Percentiles rank a stretch among this genome's conserved stretches.
These are phyloP conservation scores for Drosophila longiperda DNA, from an alignment of 2,888 invertebrate species.

Conservation along the genomic window DNA sequence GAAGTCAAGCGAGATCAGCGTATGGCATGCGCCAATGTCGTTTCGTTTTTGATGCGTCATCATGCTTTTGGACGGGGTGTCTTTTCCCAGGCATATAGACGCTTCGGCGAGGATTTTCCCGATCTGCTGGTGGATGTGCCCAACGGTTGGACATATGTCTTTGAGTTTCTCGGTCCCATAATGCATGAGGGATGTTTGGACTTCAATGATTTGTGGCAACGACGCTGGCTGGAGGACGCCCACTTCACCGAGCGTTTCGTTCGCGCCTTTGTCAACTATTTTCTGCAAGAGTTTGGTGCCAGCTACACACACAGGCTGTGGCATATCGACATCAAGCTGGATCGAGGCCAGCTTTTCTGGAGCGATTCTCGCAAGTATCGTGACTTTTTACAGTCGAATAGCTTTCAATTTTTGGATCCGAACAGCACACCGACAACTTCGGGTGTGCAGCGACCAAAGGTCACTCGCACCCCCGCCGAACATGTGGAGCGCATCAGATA, in stretches of 20 bases:
- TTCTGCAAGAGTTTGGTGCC: constrained; percentile 82
- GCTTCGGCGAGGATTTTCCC: constrained; percentile 71
- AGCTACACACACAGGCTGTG: constrained; percentile 78
- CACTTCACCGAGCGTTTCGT: constrained; percentile 74
- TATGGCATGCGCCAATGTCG: constrained; percentile 74
- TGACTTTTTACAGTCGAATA: constrained; percentile 70
- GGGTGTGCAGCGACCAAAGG: constrained; percentile 44
- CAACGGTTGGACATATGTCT: constrained; percentile 80
- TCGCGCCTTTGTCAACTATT: constrained; percentile 74
- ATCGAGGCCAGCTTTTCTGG: constrained; percentile 76
- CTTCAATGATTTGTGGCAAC: constrained; percentile 77
- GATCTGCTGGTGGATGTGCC: constrained; percentile 82
- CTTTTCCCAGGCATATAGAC: constrained; percentile 72
- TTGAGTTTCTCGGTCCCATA: constrained; percentile 82
- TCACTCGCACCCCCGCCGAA: constrained; percentile 54
- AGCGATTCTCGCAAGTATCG: constrained; percentile 63
- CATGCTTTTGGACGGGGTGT: constrained; percentile 57
- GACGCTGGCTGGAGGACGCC: constrained; percentile 69
- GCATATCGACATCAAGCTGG: constrained; percentile 77
- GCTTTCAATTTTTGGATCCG: constrained; percentile 75
- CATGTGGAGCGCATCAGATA: constrained; percentile 79
- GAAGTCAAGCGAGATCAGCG: constrained; percentile 68
- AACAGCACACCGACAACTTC: constrained; percentile 35
- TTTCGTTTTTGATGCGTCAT: constrained; percentile 66
- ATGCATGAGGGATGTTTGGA: constrained; percentile 73